Evolutionary conservation across 2,888 invertebrate genomes (phyloP).

Genomic region (Patella ulyssiponensis): DNA sequence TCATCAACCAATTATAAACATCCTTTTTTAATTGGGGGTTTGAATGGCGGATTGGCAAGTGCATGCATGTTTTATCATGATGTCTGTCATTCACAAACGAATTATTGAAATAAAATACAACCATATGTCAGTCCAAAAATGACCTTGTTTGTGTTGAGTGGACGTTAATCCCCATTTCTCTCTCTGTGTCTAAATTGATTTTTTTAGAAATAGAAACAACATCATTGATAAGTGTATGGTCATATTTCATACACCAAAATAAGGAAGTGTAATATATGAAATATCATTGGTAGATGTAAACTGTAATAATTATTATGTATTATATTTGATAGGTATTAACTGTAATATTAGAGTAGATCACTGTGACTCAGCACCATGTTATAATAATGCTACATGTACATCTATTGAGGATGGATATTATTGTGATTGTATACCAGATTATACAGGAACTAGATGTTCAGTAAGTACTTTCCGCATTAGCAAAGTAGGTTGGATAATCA

Average conservation of each 20-base stretch:
- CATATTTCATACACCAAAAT: no score
- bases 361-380: conserved; percentile 24
- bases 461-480: conserved; percentile 25
- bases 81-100: no score
- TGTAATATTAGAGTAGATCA: conserved; percentile 30
- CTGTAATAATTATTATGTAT: not conserved
- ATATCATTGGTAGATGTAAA: no score
- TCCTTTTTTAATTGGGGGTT: not conserved
- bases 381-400: conserved; percentile 32
- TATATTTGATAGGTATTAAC: conserved; percentile 20
- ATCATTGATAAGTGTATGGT: no score
- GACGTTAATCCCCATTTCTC: no score
- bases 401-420: conserved; percentile 29
- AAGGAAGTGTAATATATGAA: no score
- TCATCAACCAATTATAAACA: not conserved
- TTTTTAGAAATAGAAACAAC: no score
- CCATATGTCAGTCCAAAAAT: no score
- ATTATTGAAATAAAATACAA: no score
- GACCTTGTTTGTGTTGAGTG: no score
- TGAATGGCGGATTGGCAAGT: not conserved
- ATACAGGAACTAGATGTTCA: conserved; percentile 42
- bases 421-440: conserved; percentile 42
- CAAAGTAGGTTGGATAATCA: no score
- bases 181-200: no score
- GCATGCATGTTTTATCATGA: conserved; percentile 19